phyloP scores from a whole-genome alignment of 23 tunicate genomes.

The Corella eumyota region DNA sequence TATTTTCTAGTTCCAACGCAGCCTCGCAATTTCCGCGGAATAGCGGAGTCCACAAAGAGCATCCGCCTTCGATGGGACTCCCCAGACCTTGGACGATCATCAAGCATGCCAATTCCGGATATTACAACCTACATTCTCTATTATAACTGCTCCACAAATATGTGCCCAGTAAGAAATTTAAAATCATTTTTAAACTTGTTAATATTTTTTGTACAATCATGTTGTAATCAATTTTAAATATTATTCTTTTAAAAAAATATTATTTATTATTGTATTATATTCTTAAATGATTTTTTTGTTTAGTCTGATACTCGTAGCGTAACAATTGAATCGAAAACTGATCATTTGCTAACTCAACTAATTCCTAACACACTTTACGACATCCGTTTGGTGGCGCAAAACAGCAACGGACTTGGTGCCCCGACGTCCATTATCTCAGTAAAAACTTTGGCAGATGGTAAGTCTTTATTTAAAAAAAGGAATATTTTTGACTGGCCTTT shows the following conservation, averaged over 20 bases:
- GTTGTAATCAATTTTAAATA: too few species aligned
- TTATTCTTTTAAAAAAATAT: too few species aligned
- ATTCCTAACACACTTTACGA: slow-evolving; percentile 44
- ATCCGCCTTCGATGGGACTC: slow-evolving; percentile 44
- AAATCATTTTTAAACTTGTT: too few species aligned
- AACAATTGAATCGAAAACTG: too few species aligned
- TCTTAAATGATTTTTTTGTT: too few species aligned
- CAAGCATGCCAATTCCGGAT: slow-evolving; percentile 9
- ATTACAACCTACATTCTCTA: slow-evolving; percentile 33
- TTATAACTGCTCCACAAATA: slow-evolving; percentile 33
- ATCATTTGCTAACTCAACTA: slow-evolving; percentile 2
- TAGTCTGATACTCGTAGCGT: too few species aligned
- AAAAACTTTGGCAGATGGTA: slow-evolving; percentile 44
- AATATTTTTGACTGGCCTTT: not conserved
- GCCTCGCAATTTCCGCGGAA: slow-evolving; percentile 56
- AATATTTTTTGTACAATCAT: too few species aligned
- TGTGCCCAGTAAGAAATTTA: slow-evolving; percentile 30
- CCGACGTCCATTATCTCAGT: slow-evolving; percentile 42
- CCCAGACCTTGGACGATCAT: slow-evolving; percentile 16
- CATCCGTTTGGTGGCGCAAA: slow-evolving; percentile 51
- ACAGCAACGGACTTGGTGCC: slow-evolving; percentile 37
- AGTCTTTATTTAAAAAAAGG: not conserved
- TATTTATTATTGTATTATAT: too few species aligned
- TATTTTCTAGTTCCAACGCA: slow-evolving; percentile 88
- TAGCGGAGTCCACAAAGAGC: slow-evolving; percentile 14